phyloP scores from a whole-genome alignment of 2,113 vertebrate genomes.

The Hyperoodon ampullatus region DNA sequence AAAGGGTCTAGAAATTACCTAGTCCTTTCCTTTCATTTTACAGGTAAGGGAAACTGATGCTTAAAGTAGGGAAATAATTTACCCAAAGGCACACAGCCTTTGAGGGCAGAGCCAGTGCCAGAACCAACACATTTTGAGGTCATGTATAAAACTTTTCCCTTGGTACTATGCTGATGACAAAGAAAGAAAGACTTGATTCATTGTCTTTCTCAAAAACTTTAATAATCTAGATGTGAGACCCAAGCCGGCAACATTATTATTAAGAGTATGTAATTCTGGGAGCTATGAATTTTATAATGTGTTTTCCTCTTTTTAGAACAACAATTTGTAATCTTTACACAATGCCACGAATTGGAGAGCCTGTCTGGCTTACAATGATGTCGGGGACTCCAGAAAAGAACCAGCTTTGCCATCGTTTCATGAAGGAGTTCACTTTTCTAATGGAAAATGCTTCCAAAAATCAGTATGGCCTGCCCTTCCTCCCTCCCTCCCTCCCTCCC shows the following conservation, averaged over 20 bases:
- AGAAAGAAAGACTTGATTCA: background rate
- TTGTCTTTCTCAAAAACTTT: slow-evolving; percentile 22
- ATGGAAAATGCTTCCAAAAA: slow-evolving; percentile 99
- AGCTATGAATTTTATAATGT: slow-evolving; percentile 6
- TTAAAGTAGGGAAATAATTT: slow-evolving; percentile 42
- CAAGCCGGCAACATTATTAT: background rate
- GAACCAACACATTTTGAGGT: background rate
- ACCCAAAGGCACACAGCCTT: background rate
- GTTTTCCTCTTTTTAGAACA: slow-evolving; percentile 87
- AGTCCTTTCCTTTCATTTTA: slow-evolving; percentile 4
- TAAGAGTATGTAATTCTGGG: background rate
- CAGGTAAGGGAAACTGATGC: background rate
- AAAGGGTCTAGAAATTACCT: slow-evolving; percentile 16
- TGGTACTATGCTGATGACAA: slow-evolving; percentile 10
- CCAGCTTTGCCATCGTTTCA: slow-evolving; percentile 97
- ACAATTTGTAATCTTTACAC: slow-evolving; percentile 98
- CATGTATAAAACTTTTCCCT: background rate
- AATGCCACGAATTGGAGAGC: slow-evolving; percentile 97
- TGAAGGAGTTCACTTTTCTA: slow-evolving; percentile 95
- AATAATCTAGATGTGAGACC: background rate
- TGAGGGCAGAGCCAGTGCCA: background rate
- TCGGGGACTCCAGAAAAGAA: slow-evolving; percentile 95
- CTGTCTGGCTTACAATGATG: slow-evolving; percentile 99
- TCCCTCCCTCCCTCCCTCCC: too few relatives aligned
- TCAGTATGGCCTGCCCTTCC: slow-evolving; percentile 89